phyloP scores from a whole-genome alignment of 2,888 invertebrate species.

The Branchellion lobata region DNA sequence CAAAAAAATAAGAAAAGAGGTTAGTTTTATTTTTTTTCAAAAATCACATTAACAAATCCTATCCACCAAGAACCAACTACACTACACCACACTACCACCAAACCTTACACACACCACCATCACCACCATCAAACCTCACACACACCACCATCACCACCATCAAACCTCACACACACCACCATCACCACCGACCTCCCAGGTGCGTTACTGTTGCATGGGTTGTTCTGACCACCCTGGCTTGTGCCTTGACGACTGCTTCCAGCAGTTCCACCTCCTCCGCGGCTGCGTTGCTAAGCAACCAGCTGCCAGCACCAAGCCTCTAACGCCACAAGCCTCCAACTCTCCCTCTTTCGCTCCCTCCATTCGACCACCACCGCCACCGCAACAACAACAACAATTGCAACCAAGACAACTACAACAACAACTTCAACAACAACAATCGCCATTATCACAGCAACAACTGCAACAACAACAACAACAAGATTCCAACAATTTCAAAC shows the following conservation, averaged over 20 bases:
- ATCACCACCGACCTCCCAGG: conserved; percentile 3
- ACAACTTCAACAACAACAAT: not conserved
- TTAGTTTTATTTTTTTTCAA: too few species aligned
- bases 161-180: too few species aligned
- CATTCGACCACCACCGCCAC: too few species aligned
- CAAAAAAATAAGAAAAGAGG: conserved; percentile 41
- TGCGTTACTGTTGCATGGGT: conserved; percentile 43
- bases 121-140: too few species aligned
- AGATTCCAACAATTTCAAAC: conserved; percentile 5
- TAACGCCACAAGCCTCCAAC: too few species aligned
- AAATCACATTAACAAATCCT: too few species aligned
- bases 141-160: too few species aligned
- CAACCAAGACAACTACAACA: too few species aligned
- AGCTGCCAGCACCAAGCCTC: not conserved
- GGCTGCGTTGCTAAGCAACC: conserved; percentile 23
- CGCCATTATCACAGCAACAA: not conserved
- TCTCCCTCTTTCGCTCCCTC: too few species aligned
- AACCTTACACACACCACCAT: too few species aligned
- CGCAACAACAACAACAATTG: not conserved
- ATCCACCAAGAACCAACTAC: too few species aligned
- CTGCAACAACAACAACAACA: not conserved
- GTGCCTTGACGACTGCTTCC: conserved; percentile 45
- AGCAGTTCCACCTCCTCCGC: conserved; percentile 41
- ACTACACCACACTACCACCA: too few species aligned
- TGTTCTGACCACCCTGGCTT: conserved; percentile 44